Conservation (phyloP, 2,888 invertebrate species). For the Eumacrocentrus americanus region DNA sequence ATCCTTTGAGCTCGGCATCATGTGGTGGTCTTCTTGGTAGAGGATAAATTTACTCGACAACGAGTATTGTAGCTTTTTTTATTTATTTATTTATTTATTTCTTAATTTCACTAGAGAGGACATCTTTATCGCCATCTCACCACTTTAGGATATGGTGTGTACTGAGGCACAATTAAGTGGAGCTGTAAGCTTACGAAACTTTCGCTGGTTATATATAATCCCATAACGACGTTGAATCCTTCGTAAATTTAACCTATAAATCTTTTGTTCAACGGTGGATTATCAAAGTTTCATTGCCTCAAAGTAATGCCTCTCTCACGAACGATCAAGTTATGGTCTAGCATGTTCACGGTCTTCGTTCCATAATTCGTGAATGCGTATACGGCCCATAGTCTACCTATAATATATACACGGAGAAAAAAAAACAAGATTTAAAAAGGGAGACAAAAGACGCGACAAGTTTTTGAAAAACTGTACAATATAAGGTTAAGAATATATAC, state of each 20-base stretch:
- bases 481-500: constrained; percentile 8
- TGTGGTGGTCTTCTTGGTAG: neutral
- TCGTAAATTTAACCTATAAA: constrained; percentile 39
- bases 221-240: constrained; percentile 22
- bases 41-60: neutral
- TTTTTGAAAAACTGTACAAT: constrained; percentile 12
- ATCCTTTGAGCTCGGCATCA: neutral
- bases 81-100: neutral
- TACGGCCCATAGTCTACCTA: constrained; percentile 14
- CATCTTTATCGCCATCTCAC: neutral
- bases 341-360: constrained; percentile 8
- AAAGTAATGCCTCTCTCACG: constrained; percentile 21
- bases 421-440: constrained; percentile 1
- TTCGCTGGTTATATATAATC: constrained; percentile 30
- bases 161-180: constrained; percentile 20
- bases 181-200: constrained; percentile 31
- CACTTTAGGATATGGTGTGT: neutral
- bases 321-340: constrained; percentile 25
- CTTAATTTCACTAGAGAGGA: neutral
- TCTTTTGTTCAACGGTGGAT: constrained; percentile 40
- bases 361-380: constrained; percentile 27
- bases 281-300: constrained; percentile 41
- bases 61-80: neutral
- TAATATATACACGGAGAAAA: no score
- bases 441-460: constrained; percentile 14